These are phyloP conservation scores for Oscheius sp. DNA, from an alignment of 1,140 invertebrate genomes.

Conservation along the genomic window DNA sequence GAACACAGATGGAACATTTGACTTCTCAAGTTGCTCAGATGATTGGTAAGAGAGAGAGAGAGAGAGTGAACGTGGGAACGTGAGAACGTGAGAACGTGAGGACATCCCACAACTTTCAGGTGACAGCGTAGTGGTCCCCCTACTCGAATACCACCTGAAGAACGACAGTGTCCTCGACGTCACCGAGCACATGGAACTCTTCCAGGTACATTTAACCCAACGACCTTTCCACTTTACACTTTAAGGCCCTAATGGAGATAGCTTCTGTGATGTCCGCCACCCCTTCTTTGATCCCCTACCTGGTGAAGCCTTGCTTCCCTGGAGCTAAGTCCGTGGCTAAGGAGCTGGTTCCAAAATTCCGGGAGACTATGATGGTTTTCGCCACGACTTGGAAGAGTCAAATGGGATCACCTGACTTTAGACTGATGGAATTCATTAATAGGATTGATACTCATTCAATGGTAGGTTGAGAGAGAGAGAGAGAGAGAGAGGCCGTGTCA, in stretches of 20 bases:
- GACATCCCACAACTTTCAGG: slow-evolving; percentile 28
- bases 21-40: neutral
- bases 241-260: slow-evolving; percentile 53
- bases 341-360: slow-evolving; percentile 54
- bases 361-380: slow-evolving; percentile 50
- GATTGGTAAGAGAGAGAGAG: slow-evolving; percentile 12
- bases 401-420: slow-evolving; percentile 50
- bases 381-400: slow-evolving; percentile 43
- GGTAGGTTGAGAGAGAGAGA: slow-evolving; percentile 33
- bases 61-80: slow-evolving; percentile 2
- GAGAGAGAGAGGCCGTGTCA: too few species aligned
- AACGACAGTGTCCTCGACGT: slow-evolving; percentile 59
- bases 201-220: slow-evolving; percentile 43
- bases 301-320: slow-evolving; percentile 46
- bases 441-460: slow-evolving; percentile 51
- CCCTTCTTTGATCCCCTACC: slow-evolving; percentile 46
- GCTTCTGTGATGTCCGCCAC: slow-evolving; percentile 46
- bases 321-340: slow-evolving; percentile 55
- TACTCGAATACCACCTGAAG: slow-evolving; percentile 55
- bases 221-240: too few species aligned
- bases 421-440: slow-evolving; percentile 54
- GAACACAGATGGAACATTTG: neutral
- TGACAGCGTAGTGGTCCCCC: slow-evolving; percentile 30
- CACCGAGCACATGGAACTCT: slow-evolving; percentile 57
- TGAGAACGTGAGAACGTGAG: too few species aligned